phyloP scores from a whole-genome alignment of 2,113 vertebrate genomes.

The Tachysurus fulvidraco region DNA sequence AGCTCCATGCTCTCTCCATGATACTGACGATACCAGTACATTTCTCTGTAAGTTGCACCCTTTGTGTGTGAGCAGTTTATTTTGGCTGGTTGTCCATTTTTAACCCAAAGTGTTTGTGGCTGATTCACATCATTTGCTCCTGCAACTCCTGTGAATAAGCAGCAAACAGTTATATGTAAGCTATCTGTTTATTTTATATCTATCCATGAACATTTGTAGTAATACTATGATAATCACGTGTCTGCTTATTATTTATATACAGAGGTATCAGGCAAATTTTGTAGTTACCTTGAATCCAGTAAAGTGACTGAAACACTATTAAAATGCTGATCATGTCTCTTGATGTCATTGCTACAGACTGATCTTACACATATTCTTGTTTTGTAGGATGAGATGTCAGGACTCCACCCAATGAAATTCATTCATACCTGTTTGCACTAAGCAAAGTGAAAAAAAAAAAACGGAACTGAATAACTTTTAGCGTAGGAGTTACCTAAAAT shows the following conservation, averaged over 20 bases:
- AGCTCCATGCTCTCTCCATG: conserved; percentile 40
- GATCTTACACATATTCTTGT: not conserved
- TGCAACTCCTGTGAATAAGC: conserved; percentile 41
- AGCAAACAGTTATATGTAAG: not conserved
- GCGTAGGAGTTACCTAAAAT: too few species aligned
- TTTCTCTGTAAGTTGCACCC: conserved; percentile 15
- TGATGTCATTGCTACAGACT: not conserved
- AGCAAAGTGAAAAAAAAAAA: too few species aligned
- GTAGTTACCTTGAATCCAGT: conserved; percentile 24
- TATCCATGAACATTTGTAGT: not conserved
- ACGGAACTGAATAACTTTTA: too few species aligned
- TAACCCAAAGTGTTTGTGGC: conserved; percentile 3
- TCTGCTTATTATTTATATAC: not conserved
- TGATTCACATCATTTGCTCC: conserved; percentile 52
- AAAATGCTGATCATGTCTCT: conserved; percentile 22
- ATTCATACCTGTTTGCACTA: not conserved
- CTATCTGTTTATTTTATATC: not conserved
- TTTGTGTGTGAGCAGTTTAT: conserved; percentile 28
- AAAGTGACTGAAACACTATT: not conserved
- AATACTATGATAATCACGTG: not conserved
- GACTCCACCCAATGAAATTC: not conserved
- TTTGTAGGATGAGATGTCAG: conserved; percentile 8
- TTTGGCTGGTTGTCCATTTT: conserved; percentile 30
- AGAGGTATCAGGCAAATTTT: not conserved
- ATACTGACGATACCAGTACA: conserved; percentile 55